These are phyloP conservation scores for Platalea minor DNA, from an alignment of 2,797 vertebrate species.

Conservation along the genomic window DNA sequence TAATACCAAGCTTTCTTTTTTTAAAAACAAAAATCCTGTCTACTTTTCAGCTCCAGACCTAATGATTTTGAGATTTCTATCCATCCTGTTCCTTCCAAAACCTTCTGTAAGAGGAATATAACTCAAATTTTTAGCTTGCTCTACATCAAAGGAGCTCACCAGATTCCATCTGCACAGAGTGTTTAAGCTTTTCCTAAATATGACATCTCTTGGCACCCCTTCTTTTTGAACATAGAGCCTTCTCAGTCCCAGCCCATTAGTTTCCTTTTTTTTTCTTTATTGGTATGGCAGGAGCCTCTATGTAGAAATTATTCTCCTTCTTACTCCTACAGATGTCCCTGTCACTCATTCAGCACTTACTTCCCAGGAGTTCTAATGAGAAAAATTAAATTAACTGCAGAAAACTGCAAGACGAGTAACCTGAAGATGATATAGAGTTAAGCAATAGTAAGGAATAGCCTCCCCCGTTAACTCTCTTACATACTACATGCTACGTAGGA, in stretches of 20 bases:
- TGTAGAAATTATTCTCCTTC: neutral
- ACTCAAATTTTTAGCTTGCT: neutral
- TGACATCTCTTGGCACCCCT: constrained; percentile 23
- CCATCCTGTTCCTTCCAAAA: neutral
- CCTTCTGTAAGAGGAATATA: neutral
- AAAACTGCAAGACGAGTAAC: neutral
- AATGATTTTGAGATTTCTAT: neutral
- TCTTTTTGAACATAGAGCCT: neutral
- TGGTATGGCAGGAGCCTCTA: neutral
- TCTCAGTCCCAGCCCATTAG: neutral
- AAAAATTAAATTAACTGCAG: neutral
- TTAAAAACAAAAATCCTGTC: neutral
- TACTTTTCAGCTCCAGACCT: neutral
- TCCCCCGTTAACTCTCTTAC: neutral
- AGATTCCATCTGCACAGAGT: neutral
- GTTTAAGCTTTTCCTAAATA: neutral
- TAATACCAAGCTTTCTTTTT: neutral
- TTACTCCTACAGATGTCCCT: constrained; percentile 21
- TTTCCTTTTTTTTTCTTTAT: constrained; percentile 19
- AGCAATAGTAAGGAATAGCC: neutral
- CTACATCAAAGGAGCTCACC: neutral
- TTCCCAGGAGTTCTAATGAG: neutral
- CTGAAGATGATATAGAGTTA: neutral
- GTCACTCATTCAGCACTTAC: constrained; percentile 3
- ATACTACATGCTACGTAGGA: neutral